Evolutionary conservation across 2,797 vertebrate genomes (phyloP).

Genomic region (Glyptemys insculpta): DNA sequence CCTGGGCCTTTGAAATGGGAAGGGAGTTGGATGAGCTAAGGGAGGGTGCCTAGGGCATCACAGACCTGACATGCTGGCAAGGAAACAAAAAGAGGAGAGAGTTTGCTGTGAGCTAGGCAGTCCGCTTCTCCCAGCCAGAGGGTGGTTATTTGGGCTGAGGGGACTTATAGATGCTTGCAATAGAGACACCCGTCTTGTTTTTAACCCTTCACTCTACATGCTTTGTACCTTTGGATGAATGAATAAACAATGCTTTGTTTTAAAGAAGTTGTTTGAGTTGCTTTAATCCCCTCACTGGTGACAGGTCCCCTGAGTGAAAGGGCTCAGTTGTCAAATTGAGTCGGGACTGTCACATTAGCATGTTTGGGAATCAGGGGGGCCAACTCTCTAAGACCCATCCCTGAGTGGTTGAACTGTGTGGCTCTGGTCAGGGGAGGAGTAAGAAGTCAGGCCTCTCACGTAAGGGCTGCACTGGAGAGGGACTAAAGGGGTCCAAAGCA

Average conservation of each 20-base stretch:
- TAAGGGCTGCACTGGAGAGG: neutral
- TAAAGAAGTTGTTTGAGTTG: neutral
- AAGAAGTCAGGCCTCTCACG: neutral
- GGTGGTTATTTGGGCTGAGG: too few relatives aligned
- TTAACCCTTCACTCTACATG: neutral
- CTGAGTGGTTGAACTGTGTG: neutral
- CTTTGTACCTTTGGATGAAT: neutral
- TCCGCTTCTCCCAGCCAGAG: neutral
- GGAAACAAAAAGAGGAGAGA: neutral
- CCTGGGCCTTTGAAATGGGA: neutral
- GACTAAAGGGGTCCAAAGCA: neutral
- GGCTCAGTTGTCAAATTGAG: neutral
- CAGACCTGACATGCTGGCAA: neutral
- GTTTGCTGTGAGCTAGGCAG: neutral
- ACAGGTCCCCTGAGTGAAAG: too few relatives aligned
- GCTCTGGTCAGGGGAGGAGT: rapidly evolving
- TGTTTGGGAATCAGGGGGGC: neutral
- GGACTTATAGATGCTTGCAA: too few relatives aligned
- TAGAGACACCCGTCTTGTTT: neutral
- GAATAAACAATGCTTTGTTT: neutral
- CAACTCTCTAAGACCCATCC: too few relatives aligned
- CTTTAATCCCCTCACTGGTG: too few relatives aligned
- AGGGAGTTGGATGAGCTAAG: neutral
- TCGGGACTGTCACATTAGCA: neutral
- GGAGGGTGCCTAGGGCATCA: neutral